phyloP scores from a whole-genome alignment of 2,113 vertebrate species.

The Pterophyllum scalare region DNA sequence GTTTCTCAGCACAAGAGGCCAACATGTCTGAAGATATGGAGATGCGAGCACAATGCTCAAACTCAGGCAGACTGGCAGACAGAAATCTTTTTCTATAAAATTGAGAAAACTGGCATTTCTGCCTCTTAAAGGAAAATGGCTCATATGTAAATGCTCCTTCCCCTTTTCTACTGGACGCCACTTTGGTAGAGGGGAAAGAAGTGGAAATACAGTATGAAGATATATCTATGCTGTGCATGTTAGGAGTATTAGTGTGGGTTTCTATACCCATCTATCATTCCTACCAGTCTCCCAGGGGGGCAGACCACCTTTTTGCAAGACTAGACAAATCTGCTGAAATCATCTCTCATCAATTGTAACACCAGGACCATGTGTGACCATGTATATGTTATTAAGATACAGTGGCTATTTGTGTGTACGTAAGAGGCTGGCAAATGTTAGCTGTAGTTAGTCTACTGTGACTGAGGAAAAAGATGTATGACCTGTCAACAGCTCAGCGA shows the following conservation, averaged over 20 bases:
- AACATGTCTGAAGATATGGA: background rate
- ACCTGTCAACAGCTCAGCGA: background rate
- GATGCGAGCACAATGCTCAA: background rate
- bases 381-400: background rate
- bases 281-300: background rate
- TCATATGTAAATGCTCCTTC: background rate
- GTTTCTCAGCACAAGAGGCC: background rate
- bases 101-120: background rate
- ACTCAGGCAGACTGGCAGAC: background rate
- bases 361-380: background rate
- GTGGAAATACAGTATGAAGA: background rate
- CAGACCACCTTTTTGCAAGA: background rate
- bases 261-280: background rate
- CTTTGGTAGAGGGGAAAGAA: background rate
- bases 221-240: background rate
- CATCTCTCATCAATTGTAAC: background rate
- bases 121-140: background rate
- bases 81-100: background rate
- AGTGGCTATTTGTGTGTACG: background rate
- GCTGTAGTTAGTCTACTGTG: background rate
- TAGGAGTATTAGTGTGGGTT: too few relatives aligned
- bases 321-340: slow-evolving; percentile 7
- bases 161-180: background rate
- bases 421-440: background rate
- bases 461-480: background rate